A percentile compares a stretch with the other conserved stretches of the same genome.
These are phyloP conservation scores for Hesperophylax magnus DNA, from an alignment of 1,140 invertebrate species.

Conservation along the genomic window DNA sequence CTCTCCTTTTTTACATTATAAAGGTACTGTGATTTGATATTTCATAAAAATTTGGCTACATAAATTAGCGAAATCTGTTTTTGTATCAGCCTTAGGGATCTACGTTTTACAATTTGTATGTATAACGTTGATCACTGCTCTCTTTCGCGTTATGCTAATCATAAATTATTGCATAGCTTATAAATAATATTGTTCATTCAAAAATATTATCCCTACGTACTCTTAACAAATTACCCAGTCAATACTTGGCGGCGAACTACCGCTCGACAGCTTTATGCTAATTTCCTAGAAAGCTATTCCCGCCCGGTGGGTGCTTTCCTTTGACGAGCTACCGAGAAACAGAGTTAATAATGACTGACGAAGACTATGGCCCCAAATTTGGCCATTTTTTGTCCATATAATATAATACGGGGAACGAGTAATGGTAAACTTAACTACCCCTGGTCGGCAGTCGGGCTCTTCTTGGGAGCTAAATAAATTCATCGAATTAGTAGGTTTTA, in stretches of 20 bases:
- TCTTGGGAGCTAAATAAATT: neutral
- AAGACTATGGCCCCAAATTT: slow-evolving; percentile 9
- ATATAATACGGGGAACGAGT: slow-evolving; percentile 6
- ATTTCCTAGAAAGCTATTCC: slow-evolving; percentile 30
- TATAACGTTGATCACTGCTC: no score
- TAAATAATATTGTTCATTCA: no score
- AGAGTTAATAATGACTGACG: slow-evolving; percentile 8
- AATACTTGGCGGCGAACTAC: neutral
- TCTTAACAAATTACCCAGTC: no score
- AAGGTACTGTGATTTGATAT: no score
- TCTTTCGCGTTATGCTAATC: no score
- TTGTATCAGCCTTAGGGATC: no score
- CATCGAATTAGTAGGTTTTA: neutral
- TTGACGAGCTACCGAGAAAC: slow-evolving; percentile 2
- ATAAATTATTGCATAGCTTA: no score
- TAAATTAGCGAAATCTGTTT: no score
- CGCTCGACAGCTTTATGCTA: slow-evolving; percentile 8
- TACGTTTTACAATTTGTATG: no score
- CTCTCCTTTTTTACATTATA: no score
- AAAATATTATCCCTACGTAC: no score
- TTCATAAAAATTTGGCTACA: no score
- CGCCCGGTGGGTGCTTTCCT: slow-evolving; percentile 8
- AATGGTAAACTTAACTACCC: neutral
- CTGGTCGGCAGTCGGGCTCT: neutral
- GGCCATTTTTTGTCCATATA: neutral